Evolutionary conservation across 2,888 invertebrate species (phyloP).

Genomic region (Pogonocherus hispidulus): DNA sequence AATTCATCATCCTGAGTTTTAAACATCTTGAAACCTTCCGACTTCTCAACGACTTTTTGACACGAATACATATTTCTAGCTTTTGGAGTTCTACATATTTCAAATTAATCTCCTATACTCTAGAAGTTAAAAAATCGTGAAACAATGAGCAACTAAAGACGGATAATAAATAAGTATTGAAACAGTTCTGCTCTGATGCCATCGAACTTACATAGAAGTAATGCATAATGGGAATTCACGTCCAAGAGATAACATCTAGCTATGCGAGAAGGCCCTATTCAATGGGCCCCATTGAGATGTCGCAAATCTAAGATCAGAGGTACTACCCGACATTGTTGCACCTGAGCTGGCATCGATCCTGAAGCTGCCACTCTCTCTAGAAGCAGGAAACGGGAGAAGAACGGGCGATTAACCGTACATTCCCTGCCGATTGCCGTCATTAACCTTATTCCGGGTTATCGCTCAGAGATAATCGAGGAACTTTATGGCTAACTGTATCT

Average conservation of each 20-base stretch:
- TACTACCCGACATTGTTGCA: not conserved
- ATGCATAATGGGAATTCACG: no score
- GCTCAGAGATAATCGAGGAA: conserved; percentile 6
- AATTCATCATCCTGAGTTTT: no score
- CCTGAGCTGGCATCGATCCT: not conserved
- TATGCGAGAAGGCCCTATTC: not conserved
- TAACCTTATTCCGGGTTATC: conserved; percentile 3
- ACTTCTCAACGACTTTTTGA: no score
- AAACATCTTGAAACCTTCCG: no score
- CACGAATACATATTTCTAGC: no score
- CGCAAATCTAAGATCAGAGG: not conserved
- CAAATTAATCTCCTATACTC: no score
- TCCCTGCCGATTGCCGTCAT: not conserved
- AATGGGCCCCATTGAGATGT: not conserved
- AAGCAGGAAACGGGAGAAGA: not conserved
- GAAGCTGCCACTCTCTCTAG: not conserved
- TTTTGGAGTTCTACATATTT: no score
- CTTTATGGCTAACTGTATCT: conserved; percentile 3
- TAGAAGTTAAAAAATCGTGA: no score
- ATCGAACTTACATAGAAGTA: no score
- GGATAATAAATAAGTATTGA: no score
- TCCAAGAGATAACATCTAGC: conserved; percentile 6
- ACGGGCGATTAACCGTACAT: not conserved
- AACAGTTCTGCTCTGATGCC: no score
- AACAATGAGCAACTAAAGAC: no score